These are phyloP conservation scores for Parazoanthus darwini DNA, from an alignment of 92 coral and sea anemone species.

Conservation along the genomic window DNA sequence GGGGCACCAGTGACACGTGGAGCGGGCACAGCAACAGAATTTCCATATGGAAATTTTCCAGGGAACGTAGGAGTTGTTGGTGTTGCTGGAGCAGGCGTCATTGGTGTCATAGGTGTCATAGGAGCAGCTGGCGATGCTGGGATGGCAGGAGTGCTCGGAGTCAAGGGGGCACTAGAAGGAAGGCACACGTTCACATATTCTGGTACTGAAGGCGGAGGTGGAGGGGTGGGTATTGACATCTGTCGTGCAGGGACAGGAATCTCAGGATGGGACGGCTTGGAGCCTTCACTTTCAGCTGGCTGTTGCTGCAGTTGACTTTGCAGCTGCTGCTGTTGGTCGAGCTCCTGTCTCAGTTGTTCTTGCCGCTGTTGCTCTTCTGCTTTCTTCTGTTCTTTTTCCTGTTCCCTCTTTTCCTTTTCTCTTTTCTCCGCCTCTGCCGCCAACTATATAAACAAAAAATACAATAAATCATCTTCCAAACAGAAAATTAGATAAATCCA, in stretches of 20 bases:
- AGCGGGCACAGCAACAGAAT: conserved; percentile 10
- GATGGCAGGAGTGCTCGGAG: conserved; percentile 46
- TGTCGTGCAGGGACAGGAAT: conserved; percentile 32
- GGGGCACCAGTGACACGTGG: conserved; percentile 20
- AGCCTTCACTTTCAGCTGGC: conserved; percentile 21
- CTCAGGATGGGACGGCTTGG: conserved; percentile 24
- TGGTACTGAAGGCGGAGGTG: conserved; percentile 22
- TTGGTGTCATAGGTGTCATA: conserved; percentile 65
- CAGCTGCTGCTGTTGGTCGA: conserved; percentile 27
- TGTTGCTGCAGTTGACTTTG: conserved; percentile 23
- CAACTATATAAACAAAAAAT: conserved; percentile 17
- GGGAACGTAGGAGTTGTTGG: conserved; percentile 70
- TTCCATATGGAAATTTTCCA: conserved; percentile 46
- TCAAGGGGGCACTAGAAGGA: conserved; percentile 30
- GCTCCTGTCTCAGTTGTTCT: conserved; percentile 36
- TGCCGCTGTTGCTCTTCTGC: conserved; percentile 37
- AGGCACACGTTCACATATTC: conserved; percentile 15
- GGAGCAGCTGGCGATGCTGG: conserved; percentile 71
- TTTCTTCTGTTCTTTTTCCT: conserved; percentile 35
- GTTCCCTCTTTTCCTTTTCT: conserved; percentile 35
- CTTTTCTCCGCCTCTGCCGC: conserved; percentile 39
- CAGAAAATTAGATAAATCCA: not conserved
- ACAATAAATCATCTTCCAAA: not conserved
- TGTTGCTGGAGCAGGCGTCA: conserved; percentile 69
- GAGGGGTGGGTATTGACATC: conserved; percentile 38